Conservation (phyloP, 2,113 vertebrate species). For the Cariama cristata region DNA sequence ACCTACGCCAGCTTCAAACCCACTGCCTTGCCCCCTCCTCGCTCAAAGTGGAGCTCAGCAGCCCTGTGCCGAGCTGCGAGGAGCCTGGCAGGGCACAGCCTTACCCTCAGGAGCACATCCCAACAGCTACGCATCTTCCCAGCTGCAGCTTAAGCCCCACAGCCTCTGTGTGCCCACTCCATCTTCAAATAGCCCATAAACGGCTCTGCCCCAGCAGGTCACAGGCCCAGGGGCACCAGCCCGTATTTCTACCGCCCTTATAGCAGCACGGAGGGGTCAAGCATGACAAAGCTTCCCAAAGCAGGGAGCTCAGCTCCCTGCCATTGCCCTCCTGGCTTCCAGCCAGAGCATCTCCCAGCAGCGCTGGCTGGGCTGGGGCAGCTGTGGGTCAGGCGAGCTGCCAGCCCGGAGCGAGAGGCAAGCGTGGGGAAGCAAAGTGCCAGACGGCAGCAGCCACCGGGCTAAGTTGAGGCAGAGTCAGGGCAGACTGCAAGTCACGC, state of each 20-base stretch:
- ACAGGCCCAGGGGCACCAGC: not conserved
- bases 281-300: not conserved
- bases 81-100: not conserved
- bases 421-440: rapidly evolving
- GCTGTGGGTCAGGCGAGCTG: not conserved
- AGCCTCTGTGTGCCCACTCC: not conserved
- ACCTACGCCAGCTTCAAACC: not conserved
- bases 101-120: not conserved
- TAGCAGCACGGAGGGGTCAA: not conserved
- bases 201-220: not conserved
- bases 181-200: not conserved
- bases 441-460: not conserved
- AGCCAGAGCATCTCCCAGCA: not conserved
- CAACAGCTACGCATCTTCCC: rapidly evolving
- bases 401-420: not conserved
- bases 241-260: rapidly evolving
- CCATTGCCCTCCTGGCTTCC: not conserved
- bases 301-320: not conserved
- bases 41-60: not conserved
- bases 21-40: rapidly evolving
- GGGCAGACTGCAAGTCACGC: conserved; percentile 58
- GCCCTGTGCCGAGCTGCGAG: rapidly evolving
- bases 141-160: rapidly evolving
- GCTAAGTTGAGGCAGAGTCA: not conserved
- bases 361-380: not conserved